Percentiles rank a stretch among this genome's conserved stretches.
Evolutionary conservation across 1,140 invertebrate genomes (phyloP).

Genomic region (Drosophila triauraria): DNA sequence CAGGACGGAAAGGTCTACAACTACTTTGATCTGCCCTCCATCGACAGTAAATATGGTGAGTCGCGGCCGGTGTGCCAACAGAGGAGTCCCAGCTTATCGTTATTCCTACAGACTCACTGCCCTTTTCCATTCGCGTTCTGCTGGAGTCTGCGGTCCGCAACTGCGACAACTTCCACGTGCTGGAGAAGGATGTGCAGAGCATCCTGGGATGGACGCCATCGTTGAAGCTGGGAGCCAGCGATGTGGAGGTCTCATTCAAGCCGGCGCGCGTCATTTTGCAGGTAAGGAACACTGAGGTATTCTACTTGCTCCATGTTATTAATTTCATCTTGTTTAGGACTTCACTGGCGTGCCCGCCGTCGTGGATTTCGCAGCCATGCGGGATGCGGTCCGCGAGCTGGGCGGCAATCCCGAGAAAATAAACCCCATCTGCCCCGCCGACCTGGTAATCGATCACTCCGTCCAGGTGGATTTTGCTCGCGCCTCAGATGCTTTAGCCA

Average conservation of each 20-base stretch:
- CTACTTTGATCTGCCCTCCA: conserved; percentile 90
- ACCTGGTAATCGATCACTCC: conserved; percentile 99
- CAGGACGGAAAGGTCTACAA: conserved; percentile 89
- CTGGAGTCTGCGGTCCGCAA: conserved; percentile 98
- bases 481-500: conserved; percentile 94
- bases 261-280: conserved; percentile 98
- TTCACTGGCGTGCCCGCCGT: conserved; percentile 98
- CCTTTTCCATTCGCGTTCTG: conserved; percentile 96
- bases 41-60: conserved; percentile 93
- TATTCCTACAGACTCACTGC: conserved; percentile 88
- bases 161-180: conserved; percentile 97
- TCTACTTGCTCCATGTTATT: too few relatives aligned
- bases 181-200: conserved; percentile 94
- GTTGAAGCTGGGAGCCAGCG: conserved; percentile 87
- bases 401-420: conserved; percentile 96
- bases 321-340: conserved; percentile 87
- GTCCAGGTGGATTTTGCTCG: conserved; percentile 98
- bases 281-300: conserved; percentile 84
- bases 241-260: conserved; percentile 97
- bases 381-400: conserved; percentile 95
- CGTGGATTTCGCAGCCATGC: conserved; percentile 99
- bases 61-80: not conserved
- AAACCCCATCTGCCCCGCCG: conserved; percentile 98
- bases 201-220: conserved; percentile 95
- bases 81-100: not conserved